A percentile compares a stretch with the other conserved stretches of the same genome.
phyloP scores from a whole-genome alignment of 2,113 vertebrate genomes.

The Nothocercus julius region DNA sequence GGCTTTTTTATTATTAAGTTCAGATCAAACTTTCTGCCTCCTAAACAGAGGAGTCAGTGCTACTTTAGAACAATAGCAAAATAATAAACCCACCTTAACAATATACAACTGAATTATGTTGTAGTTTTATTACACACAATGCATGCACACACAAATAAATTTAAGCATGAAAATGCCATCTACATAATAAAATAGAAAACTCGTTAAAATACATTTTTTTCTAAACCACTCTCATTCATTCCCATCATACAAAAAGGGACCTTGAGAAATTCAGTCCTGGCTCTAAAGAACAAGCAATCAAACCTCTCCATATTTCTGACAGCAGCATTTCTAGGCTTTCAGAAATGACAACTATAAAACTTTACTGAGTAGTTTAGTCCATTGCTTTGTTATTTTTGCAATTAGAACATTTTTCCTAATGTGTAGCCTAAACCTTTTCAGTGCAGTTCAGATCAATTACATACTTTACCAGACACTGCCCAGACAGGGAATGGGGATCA shows the following conservation, averaged over 20 bases:
- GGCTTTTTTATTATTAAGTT: too few relatives aligned
- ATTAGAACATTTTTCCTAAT: background rate
- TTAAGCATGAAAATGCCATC: background rate
- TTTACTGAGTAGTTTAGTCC: background rate
- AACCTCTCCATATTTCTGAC: background rate
- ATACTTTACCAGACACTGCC: background rate
- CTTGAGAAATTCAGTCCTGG: background rate
- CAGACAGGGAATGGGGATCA: background rate
- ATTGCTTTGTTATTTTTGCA: background rate
- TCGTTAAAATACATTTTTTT: background rate
- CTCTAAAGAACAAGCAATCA: background rate
- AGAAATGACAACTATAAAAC: background rate
- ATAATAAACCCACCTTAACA: background rate
- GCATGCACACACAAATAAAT: background rate
- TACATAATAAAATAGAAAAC: background rate
- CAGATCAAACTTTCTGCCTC: background rate
- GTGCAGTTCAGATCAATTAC: background rate
- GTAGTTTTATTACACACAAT: background rate
- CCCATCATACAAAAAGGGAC: background rate
- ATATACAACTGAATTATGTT: background rate
- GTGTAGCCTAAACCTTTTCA: background rate
- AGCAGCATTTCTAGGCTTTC: background rate
- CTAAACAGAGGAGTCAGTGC: background rate
- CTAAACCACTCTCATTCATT: background rate
- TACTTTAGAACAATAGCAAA: background rate